Conservation (phyloP, 2,113 vertebrate genomes). For the Ginglymostoma cirratum region DNA sequence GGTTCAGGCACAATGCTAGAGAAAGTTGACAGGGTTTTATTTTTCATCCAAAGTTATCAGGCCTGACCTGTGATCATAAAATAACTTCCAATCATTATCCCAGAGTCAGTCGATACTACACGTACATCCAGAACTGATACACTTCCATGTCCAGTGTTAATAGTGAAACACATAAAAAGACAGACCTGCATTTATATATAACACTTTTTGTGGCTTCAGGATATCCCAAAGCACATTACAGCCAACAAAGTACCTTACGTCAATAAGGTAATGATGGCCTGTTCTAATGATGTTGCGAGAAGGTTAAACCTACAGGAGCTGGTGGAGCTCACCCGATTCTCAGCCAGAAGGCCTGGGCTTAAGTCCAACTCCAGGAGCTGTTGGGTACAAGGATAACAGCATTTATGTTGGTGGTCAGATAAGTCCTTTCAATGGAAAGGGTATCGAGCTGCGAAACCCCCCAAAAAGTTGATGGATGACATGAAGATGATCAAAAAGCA, state of each 20-base stretch:
- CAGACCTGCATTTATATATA: neutral
- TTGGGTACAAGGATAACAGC: no score
- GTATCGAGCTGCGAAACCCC: no score
- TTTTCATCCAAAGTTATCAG: neutral
- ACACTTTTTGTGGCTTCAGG: neutral
- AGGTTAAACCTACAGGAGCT: neutral
- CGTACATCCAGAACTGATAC: neutral
- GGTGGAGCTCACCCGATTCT: no score
- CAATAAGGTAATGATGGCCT: neutral
- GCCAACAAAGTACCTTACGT: neutral
- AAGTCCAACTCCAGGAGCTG: no score
- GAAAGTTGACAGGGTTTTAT: neutral
- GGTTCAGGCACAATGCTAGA: neutral
- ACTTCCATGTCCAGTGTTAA: neutral
- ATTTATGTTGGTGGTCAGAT: no score
- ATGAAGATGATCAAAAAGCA: no score
- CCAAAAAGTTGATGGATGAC: no score
- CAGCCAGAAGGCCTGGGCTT: no score
- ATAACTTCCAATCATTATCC: neutral
- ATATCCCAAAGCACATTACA: neutral
- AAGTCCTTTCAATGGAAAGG: no score
- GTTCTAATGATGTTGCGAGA: neutral
- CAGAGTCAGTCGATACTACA: neutral
- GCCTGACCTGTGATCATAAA: neutral
- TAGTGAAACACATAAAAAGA: neutral